Evolutionary conservation across 2,797 vertebrate genomes (phyloP), one percentile per base, ranked within the genome.

Genomic region (Hippocampus kuda): DNA sequence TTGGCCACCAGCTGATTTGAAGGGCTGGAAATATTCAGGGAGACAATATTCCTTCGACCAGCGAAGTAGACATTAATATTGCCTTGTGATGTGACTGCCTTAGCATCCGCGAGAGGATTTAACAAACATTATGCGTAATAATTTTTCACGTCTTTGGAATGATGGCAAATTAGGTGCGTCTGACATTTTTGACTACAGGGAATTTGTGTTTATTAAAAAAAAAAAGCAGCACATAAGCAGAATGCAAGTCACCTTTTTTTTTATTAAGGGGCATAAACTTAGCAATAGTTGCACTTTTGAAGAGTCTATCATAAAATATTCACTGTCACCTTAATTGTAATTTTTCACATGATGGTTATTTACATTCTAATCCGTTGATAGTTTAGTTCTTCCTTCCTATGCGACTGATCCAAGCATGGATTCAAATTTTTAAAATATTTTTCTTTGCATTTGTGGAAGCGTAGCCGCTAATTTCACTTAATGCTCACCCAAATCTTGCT

Each of bases 401-500:
- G 22, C 22, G 4, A 65, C 75, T 75, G 54, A 74, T 72, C 38
- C 70, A 72, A 73, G 49, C 7, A 38, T 38, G 34, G 7, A 38
- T 38, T 38, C 34, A 38, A 38, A 38, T 38, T 38, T 38, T 38
- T 1, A 38, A 38, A 38, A n/a, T 46, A 16, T 64, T 24, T 65
- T 48, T 70, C 42, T 66, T 22, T 68, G 57, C 51, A 62, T 70
- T 10, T 49, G 48, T 65, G 41, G 67, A 48, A 65, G 27, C 67
- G 44, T 60, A 67, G 67, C 70, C 77, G 78, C 74, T 64, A 69
- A 71, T 80, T 78, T 85, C 81, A 83, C 79, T 80, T 83, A 77
- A 72, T 85, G 77, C 79, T 77, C 30, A 76, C 70, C 77, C 65
- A 84, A 86, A 87, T 84, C 79, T 81, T 54, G 15, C 79, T 81